Conservation (phyloP, 2,797 vertebrate genomes). For the Falco naumanni region DNA sequence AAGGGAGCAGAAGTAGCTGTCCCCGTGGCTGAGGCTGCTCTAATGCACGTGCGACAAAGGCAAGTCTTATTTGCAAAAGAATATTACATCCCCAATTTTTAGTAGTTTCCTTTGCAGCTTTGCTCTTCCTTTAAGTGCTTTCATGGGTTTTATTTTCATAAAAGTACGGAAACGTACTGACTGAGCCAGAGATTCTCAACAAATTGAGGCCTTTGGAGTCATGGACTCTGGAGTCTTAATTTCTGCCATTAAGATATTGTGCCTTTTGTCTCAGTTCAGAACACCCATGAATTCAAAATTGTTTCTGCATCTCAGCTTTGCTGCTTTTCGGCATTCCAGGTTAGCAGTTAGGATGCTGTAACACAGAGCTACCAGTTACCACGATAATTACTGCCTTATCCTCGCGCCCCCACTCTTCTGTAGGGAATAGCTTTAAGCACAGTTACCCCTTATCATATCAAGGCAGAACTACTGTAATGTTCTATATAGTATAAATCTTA, state of each 20-base stretch:
- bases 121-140: neutral
- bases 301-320: neutral
- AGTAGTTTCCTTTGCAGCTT: neutral
- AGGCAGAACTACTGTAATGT: neutral
- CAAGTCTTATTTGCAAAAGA: neutral
- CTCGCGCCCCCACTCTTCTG: neutral
- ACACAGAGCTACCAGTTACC: neutral
- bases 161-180: neutral
- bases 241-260: neutral
- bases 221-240: neutral
- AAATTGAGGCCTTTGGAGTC: neutral
- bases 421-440: neutral
- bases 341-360: neutral
- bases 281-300: neutral
- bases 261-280: neutral
- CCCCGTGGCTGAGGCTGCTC: neutral
- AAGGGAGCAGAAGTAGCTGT: neutral
- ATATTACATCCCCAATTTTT: neutral
- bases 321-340: neutral
- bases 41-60: neutral
- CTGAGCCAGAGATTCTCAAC: neutral
- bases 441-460: neutral
- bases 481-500: neutral
- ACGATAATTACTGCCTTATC: neutral
- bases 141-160: neutral